These are phyloP conservation scores for Sebastes alutus DNA, from an alignment of 2,797 vertebrate genomes.

Conservation along the genomic window DNA sequence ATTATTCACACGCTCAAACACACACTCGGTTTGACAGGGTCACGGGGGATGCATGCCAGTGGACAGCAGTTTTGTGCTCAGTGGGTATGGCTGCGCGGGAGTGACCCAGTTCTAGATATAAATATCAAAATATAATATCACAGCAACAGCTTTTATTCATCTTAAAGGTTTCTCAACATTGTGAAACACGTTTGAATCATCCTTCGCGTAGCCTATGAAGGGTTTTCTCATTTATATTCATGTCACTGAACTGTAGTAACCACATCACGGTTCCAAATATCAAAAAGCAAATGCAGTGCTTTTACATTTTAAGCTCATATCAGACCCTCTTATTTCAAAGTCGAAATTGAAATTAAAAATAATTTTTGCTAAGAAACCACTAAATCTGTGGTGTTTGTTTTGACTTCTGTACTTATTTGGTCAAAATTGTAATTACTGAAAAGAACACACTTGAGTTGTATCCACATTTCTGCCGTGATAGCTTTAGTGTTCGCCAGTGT, in stretches of 20 bases:
- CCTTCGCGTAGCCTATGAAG: not conserved
- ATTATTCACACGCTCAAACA: conserved; percentile 69
- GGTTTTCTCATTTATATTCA: conserved; percentile 12
- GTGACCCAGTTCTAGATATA: conserved; percentile 54
- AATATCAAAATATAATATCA: conserved; percentile 35
- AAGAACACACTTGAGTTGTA: not conserved
- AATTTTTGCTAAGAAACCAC: not conserved
- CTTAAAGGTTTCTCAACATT: not conserved
- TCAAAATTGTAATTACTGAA: no score
- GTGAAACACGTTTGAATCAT: conserved; percentile 17
- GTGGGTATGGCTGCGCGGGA: conserved; percentile 25
- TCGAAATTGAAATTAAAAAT: no score
- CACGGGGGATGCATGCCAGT: conserved; percentile 33
- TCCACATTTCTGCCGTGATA: not conserved
- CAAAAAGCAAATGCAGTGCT: not conserved
- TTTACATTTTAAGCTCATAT: not conserved
- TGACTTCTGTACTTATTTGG: not conserved
- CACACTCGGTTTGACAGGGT: conserved; percentile 57
- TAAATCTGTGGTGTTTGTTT: not conserved
- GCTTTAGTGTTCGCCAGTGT: not conserved
- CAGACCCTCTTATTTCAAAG: not conserved
- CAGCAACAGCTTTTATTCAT: not conserved
- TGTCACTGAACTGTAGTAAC: conserved; percentile 1
- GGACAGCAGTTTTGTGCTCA: conserved; percentile 32
- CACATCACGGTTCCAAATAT: not conserved